phyloP scores from a whole-genome alignment of 2,797 vertebrate species.

The Arnoldichthys spilopterus region DNA sequence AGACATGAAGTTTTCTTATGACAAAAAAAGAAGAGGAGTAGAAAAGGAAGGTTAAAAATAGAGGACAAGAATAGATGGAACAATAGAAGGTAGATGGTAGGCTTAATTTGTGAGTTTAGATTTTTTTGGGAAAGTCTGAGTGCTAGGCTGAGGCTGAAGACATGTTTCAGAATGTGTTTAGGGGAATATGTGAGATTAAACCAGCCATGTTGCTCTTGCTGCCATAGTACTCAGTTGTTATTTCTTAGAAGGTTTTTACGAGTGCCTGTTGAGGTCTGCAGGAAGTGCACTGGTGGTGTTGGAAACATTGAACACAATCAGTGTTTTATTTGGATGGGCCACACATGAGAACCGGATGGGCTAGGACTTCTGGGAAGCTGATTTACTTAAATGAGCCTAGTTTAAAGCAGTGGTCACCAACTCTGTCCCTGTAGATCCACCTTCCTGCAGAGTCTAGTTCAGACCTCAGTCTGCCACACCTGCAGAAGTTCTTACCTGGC shows the following conservation, averaged over 20 bases:
- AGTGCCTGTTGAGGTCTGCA: neutral
- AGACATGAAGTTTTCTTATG: too few relatives aligned
- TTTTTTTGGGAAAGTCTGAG: neutral
- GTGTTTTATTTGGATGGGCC: constrained; percentile 3
- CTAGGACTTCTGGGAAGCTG: neutral
- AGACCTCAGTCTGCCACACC: too few relatives aligned
- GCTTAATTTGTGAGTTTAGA: neutral
- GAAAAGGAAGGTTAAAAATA: too few relatives aligned
- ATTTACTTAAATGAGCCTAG: neutral
- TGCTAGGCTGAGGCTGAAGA: neutral
- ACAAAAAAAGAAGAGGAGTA: too few relatives aligned
- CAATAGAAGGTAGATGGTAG: neutral
- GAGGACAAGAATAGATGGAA: neutral
- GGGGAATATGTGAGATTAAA: constrained; percentile 3
- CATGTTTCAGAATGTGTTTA: neutral
- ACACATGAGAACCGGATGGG: neutral
- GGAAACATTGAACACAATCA: neutral
- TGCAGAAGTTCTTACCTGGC: too few relatives aligned
- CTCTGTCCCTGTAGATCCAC: too few relatives aligned
- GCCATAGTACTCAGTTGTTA: neutral
- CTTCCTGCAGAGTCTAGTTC: too few relatives aligned
- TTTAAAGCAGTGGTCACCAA: too few relatives aligned
- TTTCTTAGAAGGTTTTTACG: neutral
- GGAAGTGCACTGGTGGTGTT: neutral
- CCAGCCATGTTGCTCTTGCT: neutral